A percentile compares a stretch with the other conserved stretches of the same genome.
Evolutionary conservation across 2,888 invertebrate genomes (phyloP).

Genomic region (Cosmopolites sordidus): DNA sequence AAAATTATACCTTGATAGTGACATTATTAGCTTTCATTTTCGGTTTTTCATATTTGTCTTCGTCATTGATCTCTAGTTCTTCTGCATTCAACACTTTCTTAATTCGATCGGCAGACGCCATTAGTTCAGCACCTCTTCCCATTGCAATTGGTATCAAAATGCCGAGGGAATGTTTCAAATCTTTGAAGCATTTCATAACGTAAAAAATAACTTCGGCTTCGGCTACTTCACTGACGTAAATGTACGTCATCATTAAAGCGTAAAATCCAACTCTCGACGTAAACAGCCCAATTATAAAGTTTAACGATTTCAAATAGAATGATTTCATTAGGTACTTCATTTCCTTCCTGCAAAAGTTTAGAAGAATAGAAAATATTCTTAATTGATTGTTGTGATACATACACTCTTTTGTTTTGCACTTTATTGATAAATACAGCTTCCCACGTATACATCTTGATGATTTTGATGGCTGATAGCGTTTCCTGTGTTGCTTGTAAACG

Average conservation of each 20-base stretch:
- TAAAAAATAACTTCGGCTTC: conserved; percentile 36
- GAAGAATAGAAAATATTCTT: too few relatives aligned
- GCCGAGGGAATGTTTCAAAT: conserved; percentile 28
- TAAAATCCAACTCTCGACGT: conserved; percentile 34
- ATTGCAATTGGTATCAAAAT: conserved; percentile 33
- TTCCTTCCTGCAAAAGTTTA: conserved; percentile 36
- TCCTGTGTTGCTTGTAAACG: conserved; percentile 39
- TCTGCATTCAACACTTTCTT: conserved; percentile 44
- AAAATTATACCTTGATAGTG: conserved; percentile 29
- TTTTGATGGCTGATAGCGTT: conserved; percentile 37
- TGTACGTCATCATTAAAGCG: conserved; percentile 35
- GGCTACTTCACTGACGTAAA: conserved; percentile 27
- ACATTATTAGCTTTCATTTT: conserved; percentile 34
- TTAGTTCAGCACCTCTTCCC: conserved; percentile 32
- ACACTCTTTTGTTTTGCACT: conserved; percentile 52
- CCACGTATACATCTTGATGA: conserved; percentile 42
- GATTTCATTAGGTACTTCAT: conserved; percentile 30
- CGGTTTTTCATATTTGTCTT: conserved; percentile 32
- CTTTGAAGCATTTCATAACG: conserved; percentile 31
- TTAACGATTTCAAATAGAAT: conserved; percentile 33
- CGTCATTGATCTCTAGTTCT: conserved; percentile 37
- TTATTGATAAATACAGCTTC: conserved; percentile 38
- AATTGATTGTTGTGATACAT: conserved; percentile 16
- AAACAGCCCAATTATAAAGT: conserved; percentile 37
- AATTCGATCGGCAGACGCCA: conserved; percentile 33